Evolutionary conservation across 2,113 vertebrate species (phyloP).

Genomic region (Lucifuga dentata): DNA sequence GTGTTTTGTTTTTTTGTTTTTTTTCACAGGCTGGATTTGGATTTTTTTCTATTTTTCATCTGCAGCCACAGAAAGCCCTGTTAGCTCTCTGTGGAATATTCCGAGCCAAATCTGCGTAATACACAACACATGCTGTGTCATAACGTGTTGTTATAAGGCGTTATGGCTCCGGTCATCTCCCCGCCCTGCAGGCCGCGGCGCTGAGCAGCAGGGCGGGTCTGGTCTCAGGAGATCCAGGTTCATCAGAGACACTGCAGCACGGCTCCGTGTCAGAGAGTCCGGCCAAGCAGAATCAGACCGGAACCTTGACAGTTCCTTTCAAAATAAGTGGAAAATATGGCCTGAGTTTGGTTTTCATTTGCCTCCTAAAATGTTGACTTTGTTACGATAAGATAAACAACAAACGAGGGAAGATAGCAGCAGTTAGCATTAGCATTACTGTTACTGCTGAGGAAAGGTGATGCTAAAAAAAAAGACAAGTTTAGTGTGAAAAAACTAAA

Average conservation of each 20-base stretch:
- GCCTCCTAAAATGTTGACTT: too few species aligned
- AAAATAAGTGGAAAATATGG: too few species aligned
- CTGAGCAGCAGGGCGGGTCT: conserved; percentile 15
- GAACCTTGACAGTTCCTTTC: neutral
- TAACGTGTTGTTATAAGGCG: conserved; percentile 64
- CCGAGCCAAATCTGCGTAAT: conserved; percentile 18
- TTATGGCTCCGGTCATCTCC: conserved; percentile 64
- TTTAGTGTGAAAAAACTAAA: too few species aligned
- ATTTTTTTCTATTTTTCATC: neutral
- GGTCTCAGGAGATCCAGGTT: conserved; percentile 32
- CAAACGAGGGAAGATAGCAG: too few species aligned
- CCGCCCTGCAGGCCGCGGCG: conserved; percentile 43
- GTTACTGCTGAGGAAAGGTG: too few species aligned
- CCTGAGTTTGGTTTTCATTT: too few species aligned
- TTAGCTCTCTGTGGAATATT: conserved; percentile 28
- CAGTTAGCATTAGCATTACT: too few species aligned
- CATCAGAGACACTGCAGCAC: conserved; percentile 43
- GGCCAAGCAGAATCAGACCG: neutral
- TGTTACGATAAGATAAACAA: too few species aligned
- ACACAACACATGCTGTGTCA: conserved; percentile 50
- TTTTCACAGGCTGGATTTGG: too few species aligned
- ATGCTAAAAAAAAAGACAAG: too few species aligned
- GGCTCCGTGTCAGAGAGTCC: conserved; percentile 4
- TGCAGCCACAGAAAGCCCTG: conserved; percentile 26
- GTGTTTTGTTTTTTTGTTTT: too few species aligned